Percentiles rank a stretch among this genome's conserved stretches.
Conservation (phyloP, 2,113 vertebrate species). For the Platysternon megacephalum region DNA sequence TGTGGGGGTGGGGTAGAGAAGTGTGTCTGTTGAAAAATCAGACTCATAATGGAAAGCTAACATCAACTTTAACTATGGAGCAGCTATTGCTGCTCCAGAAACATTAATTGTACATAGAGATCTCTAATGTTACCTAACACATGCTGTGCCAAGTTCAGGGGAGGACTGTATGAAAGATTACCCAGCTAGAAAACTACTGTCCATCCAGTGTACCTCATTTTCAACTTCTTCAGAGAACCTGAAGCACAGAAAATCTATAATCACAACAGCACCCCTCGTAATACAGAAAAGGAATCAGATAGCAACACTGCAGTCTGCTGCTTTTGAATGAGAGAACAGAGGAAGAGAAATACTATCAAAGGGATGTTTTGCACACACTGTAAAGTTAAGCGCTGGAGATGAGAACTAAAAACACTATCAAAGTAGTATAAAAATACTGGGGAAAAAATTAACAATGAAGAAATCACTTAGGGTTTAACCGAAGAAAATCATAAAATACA, state of each 20-base stretch:
- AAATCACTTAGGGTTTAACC: neutral
- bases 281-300: neutral
- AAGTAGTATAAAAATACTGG: conserved; percentile 12
- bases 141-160: neutral
- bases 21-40: neutral
- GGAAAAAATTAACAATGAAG: conserved; percentile 15
- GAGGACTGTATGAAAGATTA: neutral
- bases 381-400: neutral
- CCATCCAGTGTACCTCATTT: too few relatives aligned
- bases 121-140: neutral
- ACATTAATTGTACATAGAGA: neutral
- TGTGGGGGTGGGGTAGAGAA: neutral
- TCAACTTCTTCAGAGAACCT: neutral
- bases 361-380: neutral
- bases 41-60: neutral
- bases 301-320: neutral
- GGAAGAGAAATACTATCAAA: neutral
- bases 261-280: neutral
- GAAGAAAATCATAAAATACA: neutral
- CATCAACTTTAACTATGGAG: neutral
- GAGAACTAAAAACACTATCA: neutral
- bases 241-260: neutral
- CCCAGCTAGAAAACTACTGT: neutral
- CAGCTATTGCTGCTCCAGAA: neutral
- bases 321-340: neutral